Conservation (phyloP, 2,113 vertebrate species). For the Pelusios castaneus region DNA sequence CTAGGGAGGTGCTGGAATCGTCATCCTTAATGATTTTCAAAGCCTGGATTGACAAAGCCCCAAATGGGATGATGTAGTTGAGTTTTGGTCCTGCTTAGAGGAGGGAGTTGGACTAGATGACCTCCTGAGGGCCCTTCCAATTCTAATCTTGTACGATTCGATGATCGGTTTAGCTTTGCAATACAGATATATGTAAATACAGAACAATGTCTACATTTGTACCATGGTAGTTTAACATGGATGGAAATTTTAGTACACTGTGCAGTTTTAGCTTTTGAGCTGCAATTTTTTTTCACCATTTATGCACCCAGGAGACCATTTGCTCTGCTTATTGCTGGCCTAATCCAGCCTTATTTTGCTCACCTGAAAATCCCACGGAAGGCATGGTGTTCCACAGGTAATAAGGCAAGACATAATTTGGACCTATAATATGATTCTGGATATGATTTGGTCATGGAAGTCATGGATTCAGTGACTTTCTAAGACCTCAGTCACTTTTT, state of each 20-base stretch:
- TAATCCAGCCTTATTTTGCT: background rate
- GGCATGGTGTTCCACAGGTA: background rate
- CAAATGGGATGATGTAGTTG: no score
- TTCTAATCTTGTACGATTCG: no score
- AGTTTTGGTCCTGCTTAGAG: no score
- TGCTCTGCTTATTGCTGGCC: background rate
- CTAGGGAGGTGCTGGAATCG: no score
- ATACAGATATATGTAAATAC: background rate
- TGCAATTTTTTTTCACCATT: background rate
- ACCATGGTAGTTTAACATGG: background rate
- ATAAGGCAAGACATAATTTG: background rate
- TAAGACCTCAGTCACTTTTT: no score
- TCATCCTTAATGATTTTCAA: no score
- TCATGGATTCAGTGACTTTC: no score
- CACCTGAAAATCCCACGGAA: background rate
- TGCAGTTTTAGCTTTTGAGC: background rate
- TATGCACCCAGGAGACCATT: accelerated
- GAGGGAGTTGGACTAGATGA: no score
- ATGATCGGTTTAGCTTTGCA: background rate
- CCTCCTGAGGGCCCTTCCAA: no score
- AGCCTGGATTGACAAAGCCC: no score
- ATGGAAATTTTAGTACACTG: background rate
- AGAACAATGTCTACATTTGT: background rate
- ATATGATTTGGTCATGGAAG: no score
- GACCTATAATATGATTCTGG: background rate